Base-by-base conservation (phyloP, 2,797 vertebrate species). In the Erpetoichthys calabaricus region DNA sequence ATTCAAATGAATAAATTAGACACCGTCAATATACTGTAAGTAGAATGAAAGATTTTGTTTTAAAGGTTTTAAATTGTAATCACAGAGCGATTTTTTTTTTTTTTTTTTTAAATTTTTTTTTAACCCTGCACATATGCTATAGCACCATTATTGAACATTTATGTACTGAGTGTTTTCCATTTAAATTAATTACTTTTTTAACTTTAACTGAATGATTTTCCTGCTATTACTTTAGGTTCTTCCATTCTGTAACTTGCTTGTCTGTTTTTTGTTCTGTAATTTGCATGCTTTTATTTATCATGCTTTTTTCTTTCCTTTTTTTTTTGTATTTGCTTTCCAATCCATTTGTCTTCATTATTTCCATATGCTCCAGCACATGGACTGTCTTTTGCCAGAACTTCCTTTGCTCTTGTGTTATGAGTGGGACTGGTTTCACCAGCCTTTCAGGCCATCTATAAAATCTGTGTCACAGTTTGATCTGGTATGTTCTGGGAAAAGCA, bases 371-470 rank as follows among this genome's bases (percentile, higher is more conserved):
- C 84, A 91, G 87, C 85, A 86, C 80, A 79, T 84, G 76, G 89
- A 89, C 68, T 88, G 84, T 84, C 73, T 87, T 76, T 80, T 86
- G 73, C 80, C 83, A 73, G 87, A 89, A 79, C 84, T 86, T 81
- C 86, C 86, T 80, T 82, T 88, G 81, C 83, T 87, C 76, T 83
- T 89, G 71, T 89, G 78, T 89, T 87, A 91, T 86, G 81, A 89
- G 80, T 81, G 86, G 89, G 87, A 90, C 82, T 90, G 87, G 89
- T 78, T 86, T 79, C 87, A 83, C 63, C 90, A 89, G 82, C 83
- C 85, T 80, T 88, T 81, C 85, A 80, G 68, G 75, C 85, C 85
- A 67, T 90, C 86, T 84, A 64, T 91, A 76, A 91, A 89, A 84
- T 88, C 86, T 75, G 81, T 90, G 74, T 80, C 75, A 73, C 78